Evolutionary conservation across 2,888 invertebrate genomes (phyloP), one percentile per base, ranked within the genome.

Genomic region (Andrena marginata): DNA sequence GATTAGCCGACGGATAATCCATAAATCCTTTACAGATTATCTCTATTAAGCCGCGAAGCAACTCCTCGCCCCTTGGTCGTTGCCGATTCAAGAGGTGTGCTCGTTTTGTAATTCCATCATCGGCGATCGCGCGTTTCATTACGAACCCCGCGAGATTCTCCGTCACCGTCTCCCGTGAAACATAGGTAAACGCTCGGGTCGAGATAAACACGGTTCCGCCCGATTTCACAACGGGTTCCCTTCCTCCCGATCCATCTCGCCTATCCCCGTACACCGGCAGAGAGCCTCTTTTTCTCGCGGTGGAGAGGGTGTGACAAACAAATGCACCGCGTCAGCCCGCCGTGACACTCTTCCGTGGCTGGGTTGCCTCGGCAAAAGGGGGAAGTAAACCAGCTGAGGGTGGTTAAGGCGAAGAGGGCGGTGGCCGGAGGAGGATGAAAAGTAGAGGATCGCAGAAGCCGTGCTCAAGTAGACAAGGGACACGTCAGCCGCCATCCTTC

Each of bases 401-500:
- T 71, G 79, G 82, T 75, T 80, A 81, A 82, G 84, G 73, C 73
- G 84, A 64, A 69, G 80, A 67, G 77, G 81, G 65, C 80, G 74
- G 75, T 63, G 65, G 75, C 68, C 75, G 67, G 77, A 81, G 84
- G 85, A 90, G 91, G 90, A 90, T 92, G 92, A 91, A 91, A 92
- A 91, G 92, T 90, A 89, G 90, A 92, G 92, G 92, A 91, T 92
- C 89, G 91, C 90, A 89, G 91, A 89, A 92, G 91, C 91, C 93
- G 93, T 93, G 93, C 93, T 94, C 93, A 94, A 94, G 93, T 94
- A 93, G 93, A 93, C 93, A 92, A 91, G 93, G 92, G 92, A 92
- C 92, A 92, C 91, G 92, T 91, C 92, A 90, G 91, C 90, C 90
- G 86, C 87, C 90, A 89, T 91, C 90, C 92, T 91, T 92, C 91